Evolutionary conservation across 2,888 invertebrate genomes (phyloP), one percentile per base, ranked within the genome.

Genomic region (Synanthedon formicaeformis): DNA sequence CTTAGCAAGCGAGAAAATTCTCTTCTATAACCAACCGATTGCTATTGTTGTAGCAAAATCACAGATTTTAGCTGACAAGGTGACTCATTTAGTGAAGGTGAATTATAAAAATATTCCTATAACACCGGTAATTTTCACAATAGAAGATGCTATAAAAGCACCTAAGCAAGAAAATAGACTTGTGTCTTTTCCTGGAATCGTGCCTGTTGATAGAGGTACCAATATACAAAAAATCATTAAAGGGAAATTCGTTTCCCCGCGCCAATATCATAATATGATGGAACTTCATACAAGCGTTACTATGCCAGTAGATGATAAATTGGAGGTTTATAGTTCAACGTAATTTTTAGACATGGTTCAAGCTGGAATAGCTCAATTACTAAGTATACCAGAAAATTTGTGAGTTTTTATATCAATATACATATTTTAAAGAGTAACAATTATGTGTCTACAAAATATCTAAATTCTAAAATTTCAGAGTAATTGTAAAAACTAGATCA

Each of bases 181-280:
- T 10, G 61, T 48, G 6, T 23, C 67, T 1, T 64, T 57, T 34
- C 50, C 52, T 41, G 54, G 63, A 27, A 52, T 63, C 2, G 57
- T 60, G 3, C 68, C 71, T 10, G 66, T 59, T 2, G 57, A 59
- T 4, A 67, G 56, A 52, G 76, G 75, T 0, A 54, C 52, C 8
- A 66, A 70, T 53, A 55, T 71, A 3, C 49, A 49, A 3, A 73
- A 66, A 57, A 83, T 60, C 55, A 80, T 65, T 57, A 80, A 63
- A 54, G 72, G 73, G 8, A 63, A 56, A 1, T 60, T 63, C 41
- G 62, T 66, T 5, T 66, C 73, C 51, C 89, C 87, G 10, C 69
- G 80, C 4, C 93, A 93, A 64, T 91, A 91, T 63, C 92, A 93
- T 64, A 91, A 89, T 59, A 83, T 89, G 34, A 91, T 93, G 90